Percentiles rank a stretch among this genome's conserved stretches.
Conservation (phyloP, 2,797 vertebrate genomes). For the Phataginus tricuspis region DNA sequence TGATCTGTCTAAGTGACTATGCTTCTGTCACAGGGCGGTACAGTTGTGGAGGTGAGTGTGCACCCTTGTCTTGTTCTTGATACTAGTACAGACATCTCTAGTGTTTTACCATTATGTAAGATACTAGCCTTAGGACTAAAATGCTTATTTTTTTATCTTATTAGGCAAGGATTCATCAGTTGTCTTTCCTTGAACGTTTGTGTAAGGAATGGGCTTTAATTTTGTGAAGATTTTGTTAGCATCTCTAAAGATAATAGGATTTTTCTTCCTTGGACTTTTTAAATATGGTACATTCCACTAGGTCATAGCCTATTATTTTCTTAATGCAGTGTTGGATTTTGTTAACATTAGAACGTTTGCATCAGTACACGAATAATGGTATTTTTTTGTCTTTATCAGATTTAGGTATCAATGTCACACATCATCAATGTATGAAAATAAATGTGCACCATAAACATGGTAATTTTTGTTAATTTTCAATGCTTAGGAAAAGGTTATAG, state of each 20-base stretch:
- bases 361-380: neutral
- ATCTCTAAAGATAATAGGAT: neutral
- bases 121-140: neutral
- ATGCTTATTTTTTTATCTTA: neutral
- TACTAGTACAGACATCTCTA: neutral
- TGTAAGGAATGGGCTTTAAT: neutral
- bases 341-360: neutral
- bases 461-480: slow-evolving; percentile 2
- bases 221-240: neutral
- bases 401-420: neutral
- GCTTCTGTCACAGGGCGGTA: neutral
- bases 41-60: neutral
- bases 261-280: neutral
- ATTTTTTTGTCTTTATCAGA: neutral
- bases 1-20: neutral
- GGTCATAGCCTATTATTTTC: neutral
- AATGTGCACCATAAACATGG: neutral
- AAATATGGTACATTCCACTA: neutral
- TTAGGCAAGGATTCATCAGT: neutral
- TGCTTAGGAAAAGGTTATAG: neutral
- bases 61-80: neutral
- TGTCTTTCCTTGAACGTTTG: neutral
- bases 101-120: neutral
- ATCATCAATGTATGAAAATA: neutral
- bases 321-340: neutral